A percentile compares a stretch with the other conserved stretches of the same genome.
These are phyloP conservation scores for Chauna torquata DNA, from an alignment of 2,113 vertebrate genomes.

Conservation along the genomic window DNA sequence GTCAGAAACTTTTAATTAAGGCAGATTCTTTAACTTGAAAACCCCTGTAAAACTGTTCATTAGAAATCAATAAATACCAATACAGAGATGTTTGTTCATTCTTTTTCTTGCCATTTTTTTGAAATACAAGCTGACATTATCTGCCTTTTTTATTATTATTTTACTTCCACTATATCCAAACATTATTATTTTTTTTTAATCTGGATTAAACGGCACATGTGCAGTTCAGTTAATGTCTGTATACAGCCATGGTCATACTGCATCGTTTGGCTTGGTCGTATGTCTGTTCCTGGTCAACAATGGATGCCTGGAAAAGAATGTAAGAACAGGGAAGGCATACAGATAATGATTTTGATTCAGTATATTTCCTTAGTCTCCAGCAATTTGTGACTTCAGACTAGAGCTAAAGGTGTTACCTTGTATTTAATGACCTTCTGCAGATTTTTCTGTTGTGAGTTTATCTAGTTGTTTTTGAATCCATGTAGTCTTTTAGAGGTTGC, in stretches of 20 bases:
- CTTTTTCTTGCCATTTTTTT: neutral
- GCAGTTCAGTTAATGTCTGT: neutral
- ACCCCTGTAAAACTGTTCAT: neutral
- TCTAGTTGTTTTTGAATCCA: neutral
- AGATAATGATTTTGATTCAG: neutral
- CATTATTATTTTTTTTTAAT: neutral
- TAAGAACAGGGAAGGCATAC: neutral
- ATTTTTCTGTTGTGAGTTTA: neutral
- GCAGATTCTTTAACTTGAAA: neutral
- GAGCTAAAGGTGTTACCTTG: neutral
- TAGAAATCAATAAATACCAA: neutral
- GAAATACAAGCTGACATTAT: neutral
- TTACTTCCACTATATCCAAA: fast-evolving
- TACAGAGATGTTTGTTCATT: neutral
- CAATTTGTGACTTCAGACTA: neutral
- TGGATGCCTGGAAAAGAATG: neutral
- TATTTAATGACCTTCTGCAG: neutral
- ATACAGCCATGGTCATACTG: neutral
- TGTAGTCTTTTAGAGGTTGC: neutral
- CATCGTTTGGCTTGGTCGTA: neutral
- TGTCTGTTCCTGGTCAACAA: neutral
- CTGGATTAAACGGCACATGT: neutral
- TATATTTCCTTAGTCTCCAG: neutral
- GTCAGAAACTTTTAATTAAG: conserved; percentile 5
- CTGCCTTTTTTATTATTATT: neutral